phyloP scores from a whole-genome alignment of 2,113 vertebrate species.

The Chloroceryle aenea region DNA sequence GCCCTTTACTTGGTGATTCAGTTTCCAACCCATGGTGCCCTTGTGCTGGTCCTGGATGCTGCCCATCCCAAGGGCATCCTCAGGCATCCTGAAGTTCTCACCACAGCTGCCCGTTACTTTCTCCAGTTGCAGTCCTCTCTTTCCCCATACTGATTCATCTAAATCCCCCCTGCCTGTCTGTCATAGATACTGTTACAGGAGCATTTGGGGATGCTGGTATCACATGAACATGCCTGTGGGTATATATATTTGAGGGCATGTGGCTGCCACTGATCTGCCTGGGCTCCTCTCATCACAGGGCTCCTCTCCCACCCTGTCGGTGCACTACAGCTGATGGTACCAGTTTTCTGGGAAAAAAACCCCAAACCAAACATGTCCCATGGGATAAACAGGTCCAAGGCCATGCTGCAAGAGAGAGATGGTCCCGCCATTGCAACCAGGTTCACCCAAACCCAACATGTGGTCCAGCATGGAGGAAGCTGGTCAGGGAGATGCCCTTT shows the following conservation, averaged over 20 bases:
- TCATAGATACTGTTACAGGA: neutral
- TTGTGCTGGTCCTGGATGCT: neutral
- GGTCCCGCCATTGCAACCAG: neutral
- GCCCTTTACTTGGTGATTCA: neutral
- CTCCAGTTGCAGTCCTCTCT: neutral
- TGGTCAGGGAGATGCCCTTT: rapidly evolving
- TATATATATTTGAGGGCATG: neutral
- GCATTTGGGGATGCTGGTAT: neutral
- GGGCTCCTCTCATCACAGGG: neutral
- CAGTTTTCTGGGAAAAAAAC: neutral
- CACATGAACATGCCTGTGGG: neutral
- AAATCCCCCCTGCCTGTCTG: neutral
- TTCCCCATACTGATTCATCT: neutral
- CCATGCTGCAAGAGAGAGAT: neutral
- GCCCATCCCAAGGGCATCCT: too few species aligned
- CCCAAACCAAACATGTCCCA: rapidly evolving
- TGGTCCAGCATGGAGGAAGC: neutral
- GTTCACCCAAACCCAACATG: neutral
- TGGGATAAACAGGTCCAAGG: neutral
- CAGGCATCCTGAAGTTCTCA: too few species aligned
- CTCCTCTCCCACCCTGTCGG: neutral
- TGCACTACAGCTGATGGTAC: neutral
- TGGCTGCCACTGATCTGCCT: neutral
- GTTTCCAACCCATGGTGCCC: rapidly evolving
- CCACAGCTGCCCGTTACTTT: neutral